Evolutionary conservation across 2,888 invertebrate genomes (phyloP), one percentile per base, ranked within the genome.

Genomic region (Drosophila acutilabella): DNA sequence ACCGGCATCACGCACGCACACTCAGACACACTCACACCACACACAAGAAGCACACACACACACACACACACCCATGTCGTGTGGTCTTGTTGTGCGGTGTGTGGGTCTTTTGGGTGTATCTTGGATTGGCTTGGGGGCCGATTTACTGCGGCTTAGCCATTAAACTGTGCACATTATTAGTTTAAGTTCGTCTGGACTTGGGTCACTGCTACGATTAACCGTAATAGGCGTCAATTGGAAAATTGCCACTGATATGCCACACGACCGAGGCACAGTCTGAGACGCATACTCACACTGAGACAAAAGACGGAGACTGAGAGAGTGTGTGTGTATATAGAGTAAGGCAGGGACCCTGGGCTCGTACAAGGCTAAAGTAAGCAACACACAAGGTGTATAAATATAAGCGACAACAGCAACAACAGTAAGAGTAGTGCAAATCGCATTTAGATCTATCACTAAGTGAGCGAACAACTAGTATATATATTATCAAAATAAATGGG

Each of bases 131-230:
- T 59, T 11, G 30, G 18, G 18, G 48, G 18, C 14, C 74, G 74
- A 74, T 81, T 72, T 71, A 76, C 68, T 81, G 88, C 88, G 79
- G 88, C 81, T 89, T 84, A 74, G 81, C 88, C 85, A 72, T 84
- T 89, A 87, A 87, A 83, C 81, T 87, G 84, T 68, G 69, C 80
- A 75, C 82, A 78, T 89, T 89, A 86, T 88, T 89, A 86, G 86
- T 89, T 86, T 89, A 85, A 89, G 86, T 80, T 75, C 72, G 86
- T 89, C 76, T 82, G 80, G 89, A 88, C 86, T 89, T 89, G 89
- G 86, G 88, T 86, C 86, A 86, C 75, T 82, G 86, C 86, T 85
- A 80, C 86, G 89, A 84, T 86, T 86, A 85, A 85, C 74, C 74
- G 75, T 89, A 86, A 86, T 89, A 75, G 86, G 88, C 86, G 89